A percentile compares a stretch with the other conserved stretches of the same genome.
Conservation (phyloP, 2,797 vertebrate species). For the Smutsia gigantea region DNA sequence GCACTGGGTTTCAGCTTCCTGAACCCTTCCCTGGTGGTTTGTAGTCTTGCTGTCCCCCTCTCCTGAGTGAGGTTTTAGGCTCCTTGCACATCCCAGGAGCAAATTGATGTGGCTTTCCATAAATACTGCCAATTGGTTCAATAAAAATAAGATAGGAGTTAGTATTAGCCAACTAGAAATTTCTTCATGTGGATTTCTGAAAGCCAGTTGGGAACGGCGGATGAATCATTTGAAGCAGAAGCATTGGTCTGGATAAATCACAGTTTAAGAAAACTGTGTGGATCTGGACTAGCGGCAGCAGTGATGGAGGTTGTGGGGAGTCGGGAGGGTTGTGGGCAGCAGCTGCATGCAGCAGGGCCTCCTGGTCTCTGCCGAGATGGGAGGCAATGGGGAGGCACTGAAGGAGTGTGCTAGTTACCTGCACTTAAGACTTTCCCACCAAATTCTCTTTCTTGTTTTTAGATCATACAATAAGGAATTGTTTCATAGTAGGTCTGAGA, state of each 20-base stretch:
- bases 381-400: background rate
- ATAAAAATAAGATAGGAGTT: background rate
- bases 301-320: background rate
- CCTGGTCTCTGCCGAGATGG: background rate
- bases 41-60: background rate
- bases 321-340: background rate
- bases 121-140: background rate
- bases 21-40: background rate
- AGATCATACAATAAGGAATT: background rate
- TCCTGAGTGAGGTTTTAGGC: background rate
- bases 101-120: background rate
- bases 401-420: background rate
- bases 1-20: background rate
- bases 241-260: background rate
- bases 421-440: background rate
- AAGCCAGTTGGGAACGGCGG: background rate
- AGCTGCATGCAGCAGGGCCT: background rate
- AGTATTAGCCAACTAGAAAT: background rate
- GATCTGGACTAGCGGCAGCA: background rate
- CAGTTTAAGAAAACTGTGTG: background rate
- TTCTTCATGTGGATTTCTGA: conserved; percentile 18
- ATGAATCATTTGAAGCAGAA: background rate
- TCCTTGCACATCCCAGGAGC: background rate
- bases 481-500: background rate
- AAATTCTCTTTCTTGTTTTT: conserved; percentile 12